Percentiles rank a stretch among this genome's conserved stretches.
Evolutionary conservation across 2,797 vertebrate species (phyloP).

Genomic region (Poecilia gillii): DNA sequence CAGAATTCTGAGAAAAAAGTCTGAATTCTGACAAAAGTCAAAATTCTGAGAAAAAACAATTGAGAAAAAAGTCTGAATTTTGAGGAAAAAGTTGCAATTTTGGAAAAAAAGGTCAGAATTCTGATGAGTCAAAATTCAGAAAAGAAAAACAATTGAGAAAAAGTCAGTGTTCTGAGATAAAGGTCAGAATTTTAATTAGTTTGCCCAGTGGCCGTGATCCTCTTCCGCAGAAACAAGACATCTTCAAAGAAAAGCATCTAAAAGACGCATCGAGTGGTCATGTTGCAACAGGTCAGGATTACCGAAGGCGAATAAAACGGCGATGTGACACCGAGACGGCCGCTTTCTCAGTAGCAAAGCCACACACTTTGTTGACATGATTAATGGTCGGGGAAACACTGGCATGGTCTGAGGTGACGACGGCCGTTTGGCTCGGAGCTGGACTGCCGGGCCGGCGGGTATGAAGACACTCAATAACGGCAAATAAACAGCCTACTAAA

Average conservation of each 20-base stretch:
- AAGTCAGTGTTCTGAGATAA: too few species aligned
- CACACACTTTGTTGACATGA: conserved; percentile 57
- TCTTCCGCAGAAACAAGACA: background rate
- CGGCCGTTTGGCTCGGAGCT: conserved; percentile 30
- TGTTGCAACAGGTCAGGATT: background rate
- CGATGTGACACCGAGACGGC: conserved; percentile 20
- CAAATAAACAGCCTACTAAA: conserved; percentile 56
- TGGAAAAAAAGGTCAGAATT: too few species aligned
- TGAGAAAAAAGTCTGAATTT: too few species aligned
- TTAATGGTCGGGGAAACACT: conserved; percentile 49
- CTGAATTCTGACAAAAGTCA: too few species aligned
- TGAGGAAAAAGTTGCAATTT: too few species aligned
- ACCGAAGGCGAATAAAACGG: conserved; percentile 29
- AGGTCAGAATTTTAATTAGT: too few species aligned
- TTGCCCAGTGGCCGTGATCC: too few species aligned
- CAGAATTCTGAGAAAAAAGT: too few species aligned
- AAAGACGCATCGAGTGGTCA: background rate
- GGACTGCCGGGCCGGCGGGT: conserved; percentile 13
- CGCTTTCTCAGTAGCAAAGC: background rate
- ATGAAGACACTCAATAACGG: conserved; percentile 20
- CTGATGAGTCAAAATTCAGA: too few species aligned
- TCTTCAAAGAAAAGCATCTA: background rate
- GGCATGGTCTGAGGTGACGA: conserved; percentile 37
- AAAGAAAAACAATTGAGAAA: too few species aligned
- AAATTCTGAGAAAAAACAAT: too few species aligned